Evolutionary conservation across 2,888 invertebrate species (phyloP).

Genomic region (Molanna angustata): DNA sequence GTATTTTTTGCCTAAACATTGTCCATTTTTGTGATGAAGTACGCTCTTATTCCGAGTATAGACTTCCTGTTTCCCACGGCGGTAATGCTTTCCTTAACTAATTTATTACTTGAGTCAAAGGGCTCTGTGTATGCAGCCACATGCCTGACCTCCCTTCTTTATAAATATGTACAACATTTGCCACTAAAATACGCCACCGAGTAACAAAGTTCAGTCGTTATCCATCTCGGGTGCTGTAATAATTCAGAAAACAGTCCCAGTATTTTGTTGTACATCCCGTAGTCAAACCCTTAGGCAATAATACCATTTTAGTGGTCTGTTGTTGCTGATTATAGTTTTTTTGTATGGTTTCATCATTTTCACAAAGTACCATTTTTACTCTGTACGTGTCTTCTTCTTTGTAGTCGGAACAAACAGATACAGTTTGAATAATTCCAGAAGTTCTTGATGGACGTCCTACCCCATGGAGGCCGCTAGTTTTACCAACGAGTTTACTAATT

Average conservation of each 20-base stretch:
- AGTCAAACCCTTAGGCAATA: no score
- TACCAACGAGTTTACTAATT: conserved; percentile 18
- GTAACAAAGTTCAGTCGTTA: no score
- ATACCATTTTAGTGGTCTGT: no score
- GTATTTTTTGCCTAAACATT: not conserved
- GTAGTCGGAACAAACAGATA: conserved; percentile 1
- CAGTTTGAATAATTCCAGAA: conserved; percentile 14
- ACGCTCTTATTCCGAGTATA: conserved; percentile 10
- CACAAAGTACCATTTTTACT: no score
- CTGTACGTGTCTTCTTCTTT: no score
- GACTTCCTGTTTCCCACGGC: conserved; percentile 9
- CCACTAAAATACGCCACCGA: no score
- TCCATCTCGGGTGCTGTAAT: no score
- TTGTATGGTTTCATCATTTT: no score
- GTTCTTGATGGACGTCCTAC: conserved; percentile 13
- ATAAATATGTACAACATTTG: no score
- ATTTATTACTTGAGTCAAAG: conserved; percentile 21
- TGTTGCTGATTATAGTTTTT: no score
- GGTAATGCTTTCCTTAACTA: conserved; percentile 21
- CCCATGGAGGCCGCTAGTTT: conserved; percentile 6
- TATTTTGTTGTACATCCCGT: no score
- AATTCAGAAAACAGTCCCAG: no score
- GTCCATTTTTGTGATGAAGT: conserved; percentile 7
- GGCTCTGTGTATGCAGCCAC: conserved; percentile 19
- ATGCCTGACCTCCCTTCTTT: conserved; percentile 1